Conservation (phyloP, 1,140 invertebrate genomes). For the Tigriopus japonicus region DNA sequence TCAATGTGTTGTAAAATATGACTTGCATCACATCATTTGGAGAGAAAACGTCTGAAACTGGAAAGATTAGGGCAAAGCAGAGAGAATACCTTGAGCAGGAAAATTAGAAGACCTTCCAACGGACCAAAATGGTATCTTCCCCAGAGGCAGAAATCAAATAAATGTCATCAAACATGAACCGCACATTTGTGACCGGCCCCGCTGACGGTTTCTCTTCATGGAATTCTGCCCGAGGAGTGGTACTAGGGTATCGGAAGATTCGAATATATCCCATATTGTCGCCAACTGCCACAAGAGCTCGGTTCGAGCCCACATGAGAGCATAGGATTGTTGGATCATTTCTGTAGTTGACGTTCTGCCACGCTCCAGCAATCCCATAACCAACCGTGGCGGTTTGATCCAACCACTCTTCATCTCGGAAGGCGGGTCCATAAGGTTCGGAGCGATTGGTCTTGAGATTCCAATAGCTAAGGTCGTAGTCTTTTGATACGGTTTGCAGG, state of each 20-base stretch:
- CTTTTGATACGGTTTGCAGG: conserved; percentile 49
- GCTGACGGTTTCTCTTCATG: neutral
- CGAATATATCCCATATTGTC: conserved; percentile 1
- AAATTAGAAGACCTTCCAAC: neutral
- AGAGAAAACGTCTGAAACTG: too few relatives aligned
- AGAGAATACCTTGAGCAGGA: too few relatives aligned
- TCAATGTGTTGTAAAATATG: too few relatives aligned
- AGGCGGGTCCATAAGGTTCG: conserved; percentile 51
- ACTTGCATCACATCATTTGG: too few relatives aligned
- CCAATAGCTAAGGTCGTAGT: conserved; percentile 74
- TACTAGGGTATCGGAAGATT: conserved; percentile 1
- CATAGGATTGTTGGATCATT: neutral
- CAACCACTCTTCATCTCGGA: conserved; percentile 75
- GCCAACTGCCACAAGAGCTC: conserved; percentile 1
- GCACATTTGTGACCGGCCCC: neutral
- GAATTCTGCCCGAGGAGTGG: conserved; percentile 8
- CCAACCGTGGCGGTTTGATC: conserved; percentile 63
- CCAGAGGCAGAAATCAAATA: conserved; percentile 7
- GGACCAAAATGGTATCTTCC: neutral
- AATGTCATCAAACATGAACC: conserved; percentile 8
- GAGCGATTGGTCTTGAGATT: neutral
- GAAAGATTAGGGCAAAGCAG: too few relatives aligned
- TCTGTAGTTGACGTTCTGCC: conserved; percentile 14
- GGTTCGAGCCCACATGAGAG: neutral
- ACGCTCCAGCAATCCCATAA: conserved; percentile 50